These are phyloP conservation scores for Zaprionus vittiger DNA, from an alignment of 1,140 invertebrate genomes.

Conservation along the genomic window DNA sequence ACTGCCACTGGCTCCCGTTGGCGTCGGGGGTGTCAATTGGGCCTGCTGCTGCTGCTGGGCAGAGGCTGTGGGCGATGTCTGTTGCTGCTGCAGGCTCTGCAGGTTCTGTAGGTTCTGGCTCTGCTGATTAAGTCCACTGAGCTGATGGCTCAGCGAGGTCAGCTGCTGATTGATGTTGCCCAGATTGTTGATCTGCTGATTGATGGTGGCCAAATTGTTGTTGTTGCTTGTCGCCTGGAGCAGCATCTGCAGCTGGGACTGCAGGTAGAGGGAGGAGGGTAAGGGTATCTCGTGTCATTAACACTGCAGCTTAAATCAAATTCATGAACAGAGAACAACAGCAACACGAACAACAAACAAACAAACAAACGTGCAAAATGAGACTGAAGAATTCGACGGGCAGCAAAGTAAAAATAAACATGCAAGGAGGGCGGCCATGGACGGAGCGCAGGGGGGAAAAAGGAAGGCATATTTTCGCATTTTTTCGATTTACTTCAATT, in stretches of 20 bases:
- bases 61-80: slow-evolving; percentile 59
- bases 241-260: slow-evolving; percentile 78
- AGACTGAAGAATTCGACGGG: slow-evolving; percentile 38
- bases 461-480: not conserved
- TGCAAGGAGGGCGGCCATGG: slow-evolving; percentile 31
- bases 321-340: slow-evolving; percentile 46
- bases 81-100: slow-evolving; percentile 80
- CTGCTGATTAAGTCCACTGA: slow-evolving; percentile 83
- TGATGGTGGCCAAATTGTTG: slow-evolving; percentile 83
- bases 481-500: slow-evolving; percentile 26
- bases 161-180: slow-evolving; percentile 83
- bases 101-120: slow-evolving; percentile 83
- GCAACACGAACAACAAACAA: slow-evolving; percentile 36
- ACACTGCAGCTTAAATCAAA: slow-evolving; percentile 18
- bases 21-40: slow-evolving; percentile 52
- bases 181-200: slow-evolving; percentile 83
- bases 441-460: not conserved
- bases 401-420: slow-evolving; percentile 66
- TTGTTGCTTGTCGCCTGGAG: slow-evolving; percentile 82
- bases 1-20: slow-evolving; percentile 30
- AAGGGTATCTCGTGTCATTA: slow-evolving; percentile 52
- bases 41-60: slow-evolving; percentile 60
- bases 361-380: slow-evolving; percentile 61
- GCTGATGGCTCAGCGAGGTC: slow-evolving; percentile 79
- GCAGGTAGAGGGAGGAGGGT: slow-evolving; percentile 43